phyloP scores from a whole-genome alignment of 2,888 invertebrate species.

The Sarcophaga caerulescens region DNA sequence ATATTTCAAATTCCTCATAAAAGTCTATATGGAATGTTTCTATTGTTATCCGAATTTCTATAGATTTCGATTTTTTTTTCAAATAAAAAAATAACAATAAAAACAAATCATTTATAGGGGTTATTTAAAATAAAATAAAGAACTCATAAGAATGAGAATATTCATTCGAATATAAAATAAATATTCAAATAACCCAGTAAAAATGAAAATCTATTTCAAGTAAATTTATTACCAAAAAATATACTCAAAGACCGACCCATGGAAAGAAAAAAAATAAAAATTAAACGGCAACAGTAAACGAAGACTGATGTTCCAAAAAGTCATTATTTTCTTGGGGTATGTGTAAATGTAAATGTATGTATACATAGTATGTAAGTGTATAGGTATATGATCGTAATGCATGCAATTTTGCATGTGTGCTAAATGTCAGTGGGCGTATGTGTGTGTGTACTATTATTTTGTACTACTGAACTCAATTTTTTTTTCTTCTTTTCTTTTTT shows the following conservation, averaged over 20 bases:
- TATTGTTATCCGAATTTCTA: no score
- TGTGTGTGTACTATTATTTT: not conserved
- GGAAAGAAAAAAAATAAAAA: not conserved
- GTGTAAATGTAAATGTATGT: constrained; percentile 2
- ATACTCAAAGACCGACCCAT: not conserved
- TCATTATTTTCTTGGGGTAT: constrained; percentile 39
- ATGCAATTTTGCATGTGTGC: no score
- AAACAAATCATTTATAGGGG: constrained; percentile 19
- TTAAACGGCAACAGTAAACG: constrained; percentile 8
- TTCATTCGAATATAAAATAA: not conserved
- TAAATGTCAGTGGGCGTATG: not conserved
- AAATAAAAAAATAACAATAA: not conserved
- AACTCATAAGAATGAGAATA: not conserved
- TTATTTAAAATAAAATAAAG: constrained; percentile 27
- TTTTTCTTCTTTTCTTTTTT: not conserved
- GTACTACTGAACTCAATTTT: constrained; percentile 61
- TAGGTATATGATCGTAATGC: no score
- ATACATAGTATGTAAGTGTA: not conserved
- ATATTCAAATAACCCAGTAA: constrained; percentile 17
- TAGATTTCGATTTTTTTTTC: not conserved
- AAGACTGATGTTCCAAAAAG: constrained; percentile 44
- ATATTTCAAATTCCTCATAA: not conserved
- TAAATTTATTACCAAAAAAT: constrained; percentile 44
- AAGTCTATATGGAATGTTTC: not conserved
- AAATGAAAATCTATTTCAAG: not conserved